These are phyloP conservation scores for Rhimphoctona megacephalus DNA, from an alignment of 2,888 invertebrate species.

Conservation along the genomic window DNA sequence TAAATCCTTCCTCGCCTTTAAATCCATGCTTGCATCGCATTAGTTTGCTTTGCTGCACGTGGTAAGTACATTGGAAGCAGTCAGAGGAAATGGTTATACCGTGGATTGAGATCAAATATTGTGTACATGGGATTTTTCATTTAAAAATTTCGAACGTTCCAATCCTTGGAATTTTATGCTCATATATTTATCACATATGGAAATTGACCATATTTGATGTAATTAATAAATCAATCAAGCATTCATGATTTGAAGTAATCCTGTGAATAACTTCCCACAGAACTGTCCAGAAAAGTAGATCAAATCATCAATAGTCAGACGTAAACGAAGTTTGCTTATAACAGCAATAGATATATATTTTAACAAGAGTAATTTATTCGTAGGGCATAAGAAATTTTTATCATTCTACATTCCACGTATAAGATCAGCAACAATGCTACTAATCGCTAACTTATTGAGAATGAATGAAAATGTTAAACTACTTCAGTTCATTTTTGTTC, in stretches of 20 bases:
- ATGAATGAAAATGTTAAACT: neutral
- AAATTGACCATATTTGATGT: neutral
- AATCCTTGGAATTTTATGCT: neutral
- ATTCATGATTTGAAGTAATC: neutral
- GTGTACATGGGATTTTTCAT: neutral
- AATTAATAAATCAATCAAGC: neutral
- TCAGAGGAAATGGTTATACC: neutral
- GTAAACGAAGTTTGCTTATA: neutral
- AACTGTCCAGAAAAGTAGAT: neutral
- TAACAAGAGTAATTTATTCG: neutral
- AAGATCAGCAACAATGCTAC: neutral
- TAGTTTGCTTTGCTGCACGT: constrained; percentile 35
- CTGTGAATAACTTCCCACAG: neutral
- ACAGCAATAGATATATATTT: neutral
- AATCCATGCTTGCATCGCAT: constrained; percentile 42
- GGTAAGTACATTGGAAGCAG: constrained; percentile 36
- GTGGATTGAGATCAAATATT: constrained; percentile 2
- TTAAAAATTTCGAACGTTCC: neutral
- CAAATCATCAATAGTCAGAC: neutral
- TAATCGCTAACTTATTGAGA: neutral
- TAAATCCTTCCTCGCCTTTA: constrained; percentile 52
- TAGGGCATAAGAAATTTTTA: neutral
- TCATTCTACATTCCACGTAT: neutral
- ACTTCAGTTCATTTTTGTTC: neutral
- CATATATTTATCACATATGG: neutral